Evolutionary conservation across 1,140 invertebrate genomes (phyloP).

Genomic region (Drosophila tani): DNA sequence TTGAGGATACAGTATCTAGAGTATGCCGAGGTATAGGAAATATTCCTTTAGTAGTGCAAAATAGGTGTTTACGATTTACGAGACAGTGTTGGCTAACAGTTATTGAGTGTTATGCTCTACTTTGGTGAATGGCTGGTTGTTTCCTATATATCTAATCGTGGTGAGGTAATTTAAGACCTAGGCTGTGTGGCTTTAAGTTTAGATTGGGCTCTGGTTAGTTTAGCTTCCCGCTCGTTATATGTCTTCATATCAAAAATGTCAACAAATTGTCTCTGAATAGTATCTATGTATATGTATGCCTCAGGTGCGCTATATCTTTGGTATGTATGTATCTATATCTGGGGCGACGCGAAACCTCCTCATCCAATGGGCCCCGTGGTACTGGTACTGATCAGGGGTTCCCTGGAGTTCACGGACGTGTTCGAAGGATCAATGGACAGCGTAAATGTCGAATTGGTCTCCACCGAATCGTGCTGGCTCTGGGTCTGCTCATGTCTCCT

Average conservation of each 20-base stretch:
- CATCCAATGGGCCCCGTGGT: slow-evolving; percentile 68
- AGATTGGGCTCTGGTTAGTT: slow-evolving; percentile 24
- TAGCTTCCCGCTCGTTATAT: slow-evolving; percentile 12
- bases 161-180: slow-evolving; percentile 51
- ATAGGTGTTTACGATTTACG: slow-evolving; percentile 6
- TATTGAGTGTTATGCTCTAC: slow-evolving; percentile 22
- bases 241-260: slow-evolving; percentile 50
- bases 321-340: slow-evolving; percentile 27
- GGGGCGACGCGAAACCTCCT: background rate
- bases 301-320: slow-evolving; percentile 46
- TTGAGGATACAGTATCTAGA: slow-evolving; percentile 5
- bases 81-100: slow-evolving; percentile 29
- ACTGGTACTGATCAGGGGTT: slow-evolving; percentile 79
- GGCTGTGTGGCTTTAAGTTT: slow-evolving; percentile 36
- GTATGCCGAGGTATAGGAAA: slow-evolving; percentile 10
- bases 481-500: slow-evolving; percentile 86
- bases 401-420: slow-evolving; percentile 81
- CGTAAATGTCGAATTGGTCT: slow-evolving; percentile 76
- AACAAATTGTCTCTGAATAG: slow-evolving; percentile 34
- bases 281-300: slow-evolving; percentile 22
- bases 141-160: slow-evolving; percentile 20
- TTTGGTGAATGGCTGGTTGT: slow-evolving; percentile 16
- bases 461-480: slow-evolving; percentile 85
- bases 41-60: slow-evolving; percentile 16
- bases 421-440: slow-evolving; percentile 83